Evolutionary conservation across 1,140 invertebrate species (phyloP).

Genomic region (Panonychus citri): DNA sequence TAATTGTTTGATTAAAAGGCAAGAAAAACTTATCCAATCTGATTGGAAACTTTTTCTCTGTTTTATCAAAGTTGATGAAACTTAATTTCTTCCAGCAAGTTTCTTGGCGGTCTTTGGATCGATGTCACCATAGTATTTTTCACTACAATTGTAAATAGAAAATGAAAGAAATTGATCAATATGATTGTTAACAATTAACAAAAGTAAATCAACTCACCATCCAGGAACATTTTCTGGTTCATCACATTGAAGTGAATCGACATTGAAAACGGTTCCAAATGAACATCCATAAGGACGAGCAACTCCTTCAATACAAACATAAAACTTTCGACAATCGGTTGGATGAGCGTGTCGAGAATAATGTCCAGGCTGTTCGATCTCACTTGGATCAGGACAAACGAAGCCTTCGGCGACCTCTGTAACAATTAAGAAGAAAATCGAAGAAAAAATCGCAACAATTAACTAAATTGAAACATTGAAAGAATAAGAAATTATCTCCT

Average conservation of each 20-base stretch:
- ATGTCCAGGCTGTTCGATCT: conserved; percentile 38
- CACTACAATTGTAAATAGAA: conserved; percentile 28
- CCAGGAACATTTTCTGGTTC: conserved; percentile 77
- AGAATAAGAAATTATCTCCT: too few relatives aligned
- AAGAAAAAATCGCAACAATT: not conserved
- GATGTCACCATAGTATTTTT: conserved; percentile 84
- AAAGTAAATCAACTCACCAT: conserved; percentile 43
- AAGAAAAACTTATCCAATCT: too few relatives aligned
- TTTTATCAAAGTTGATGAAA: too few relatives aligned
- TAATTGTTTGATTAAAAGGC: too few relatives aligned
- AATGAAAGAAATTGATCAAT: conserved; percentile 2
- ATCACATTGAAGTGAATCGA: conserved; percentile 72
- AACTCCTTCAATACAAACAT: conserved; percentile 55
- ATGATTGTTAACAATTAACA: not conserved
- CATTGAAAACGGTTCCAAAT: conserved; percentile 85
- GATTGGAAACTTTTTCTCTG: too few relatives aligned
- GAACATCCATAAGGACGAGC: conserved; percentile 76
- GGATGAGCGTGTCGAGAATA: conserved; percentile 84
- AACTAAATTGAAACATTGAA: too few relatives aligned
- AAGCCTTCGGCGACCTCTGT: conserved; percentile 54
- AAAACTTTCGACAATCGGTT: conserved; percentile 80
- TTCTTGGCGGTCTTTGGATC: conserved; percentile 78
- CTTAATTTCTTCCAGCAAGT: not conserved
- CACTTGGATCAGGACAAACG: conserved; percentile 48
- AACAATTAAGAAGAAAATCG: not conserved